These are phyloP conservation scores for Eidolon helvum DNA, from an alignment of 2,113 vertebrate genomes.

Conservation along the genomic window DNA sequence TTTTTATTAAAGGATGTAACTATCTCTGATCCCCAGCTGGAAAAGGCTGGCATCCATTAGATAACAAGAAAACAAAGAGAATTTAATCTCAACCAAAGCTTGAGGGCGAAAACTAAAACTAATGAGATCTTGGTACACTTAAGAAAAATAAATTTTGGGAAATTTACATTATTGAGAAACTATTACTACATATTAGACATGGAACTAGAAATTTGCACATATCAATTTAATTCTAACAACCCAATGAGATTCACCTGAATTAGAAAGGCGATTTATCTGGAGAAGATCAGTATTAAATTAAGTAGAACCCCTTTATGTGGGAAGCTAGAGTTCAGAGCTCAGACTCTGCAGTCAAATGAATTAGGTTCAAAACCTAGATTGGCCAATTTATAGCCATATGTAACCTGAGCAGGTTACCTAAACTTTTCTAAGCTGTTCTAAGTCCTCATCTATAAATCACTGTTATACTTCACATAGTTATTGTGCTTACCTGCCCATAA, in stretches of 20 bases:
- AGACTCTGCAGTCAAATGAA: neutral
- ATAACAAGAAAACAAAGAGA: neutral
- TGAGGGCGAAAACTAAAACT: conserved; percentile 1
- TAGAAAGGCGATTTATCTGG: neutral
- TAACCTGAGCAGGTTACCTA: neutral
- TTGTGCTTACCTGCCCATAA: neutral
- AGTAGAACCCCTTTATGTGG: neutral
- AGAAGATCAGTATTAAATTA: neutral
- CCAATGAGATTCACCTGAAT: neutral
- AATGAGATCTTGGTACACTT: neutral
- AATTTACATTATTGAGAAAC: neutral
- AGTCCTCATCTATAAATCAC: neutral
- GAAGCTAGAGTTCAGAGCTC: neutral
- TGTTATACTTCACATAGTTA: neutral
- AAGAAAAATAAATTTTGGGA: neutral
- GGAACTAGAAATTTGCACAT: neutral
- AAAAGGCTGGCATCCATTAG: neutral
- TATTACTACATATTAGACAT: neutral
- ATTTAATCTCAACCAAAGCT: neutral
- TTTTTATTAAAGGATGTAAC: neutral
- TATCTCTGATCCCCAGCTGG: neutral
- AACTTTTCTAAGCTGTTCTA: neutral
- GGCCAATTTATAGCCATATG: neutral
- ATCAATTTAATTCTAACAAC: conserved; percentile 7
- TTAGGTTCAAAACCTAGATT: neutral